These are phyloP conservation scores for Drosophila conformis DNA, from an alignment of 2,888 invertebrate genomes.

Conservation along the genomic window DNA sequence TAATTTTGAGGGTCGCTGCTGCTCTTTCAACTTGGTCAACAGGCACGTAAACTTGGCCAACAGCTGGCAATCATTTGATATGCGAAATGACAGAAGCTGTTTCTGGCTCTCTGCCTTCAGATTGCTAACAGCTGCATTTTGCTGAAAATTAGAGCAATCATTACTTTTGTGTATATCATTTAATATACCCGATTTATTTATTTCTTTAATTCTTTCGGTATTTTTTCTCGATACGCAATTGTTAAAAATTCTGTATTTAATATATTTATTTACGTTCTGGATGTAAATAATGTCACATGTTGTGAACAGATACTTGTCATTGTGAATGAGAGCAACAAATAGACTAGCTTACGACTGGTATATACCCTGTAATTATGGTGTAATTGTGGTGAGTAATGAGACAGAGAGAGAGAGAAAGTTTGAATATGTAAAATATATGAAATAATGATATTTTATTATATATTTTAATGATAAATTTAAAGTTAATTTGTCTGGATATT, in stretches of 20 bases:
- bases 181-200: not conserved
- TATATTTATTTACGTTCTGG: not conserved
- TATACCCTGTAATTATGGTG: conserved; percentile 1
- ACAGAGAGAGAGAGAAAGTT: not conserved
- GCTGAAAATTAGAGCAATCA: not conserved
- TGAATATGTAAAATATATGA: not conserved
- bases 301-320: not conserved
- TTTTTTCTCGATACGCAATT: not conserved
- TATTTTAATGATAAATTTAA: not conserved
- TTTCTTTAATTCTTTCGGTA: not conserved
- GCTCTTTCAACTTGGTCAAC: conserved; percentile 22
- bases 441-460: not conserved
- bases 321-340: not conserved
- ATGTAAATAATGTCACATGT: not conserved
- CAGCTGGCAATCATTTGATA: conserved; percentile 26
- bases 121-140: not conserved
- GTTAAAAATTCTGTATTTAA: not conserved
- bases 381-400: not conserved
- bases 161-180: not conserved
- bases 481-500: not conserved
- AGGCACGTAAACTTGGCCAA: conserved; percentile 57
- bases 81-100: not conserved
- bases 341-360: not conserved
- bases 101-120: not conserved
- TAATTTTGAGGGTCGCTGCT: not conserved